Percentiles rank a stretch among this genome's conserved stretches.
These are phyloP conservation scores for Engystomops pustulosus DNA, from an alignment of 2,113 vertebrate genomes.

Conservation along the genomic window DNA sequence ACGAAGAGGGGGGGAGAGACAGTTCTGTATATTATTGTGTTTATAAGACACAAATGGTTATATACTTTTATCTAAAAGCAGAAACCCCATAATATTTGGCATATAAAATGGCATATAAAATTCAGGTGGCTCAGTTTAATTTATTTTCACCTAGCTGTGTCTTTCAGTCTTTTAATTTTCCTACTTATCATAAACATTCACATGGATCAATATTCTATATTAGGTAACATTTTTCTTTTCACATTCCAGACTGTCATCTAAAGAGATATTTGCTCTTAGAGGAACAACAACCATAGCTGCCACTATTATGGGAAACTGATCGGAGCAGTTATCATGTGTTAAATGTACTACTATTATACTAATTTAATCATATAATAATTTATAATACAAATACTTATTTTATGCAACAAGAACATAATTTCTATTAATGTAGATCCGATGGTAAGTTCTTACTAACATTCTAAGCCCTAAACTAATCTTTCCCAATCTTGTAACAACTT, in stretches of 20 bases:
- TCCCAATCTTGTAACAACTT: too few relatives aligned
- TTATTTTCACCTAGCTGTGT: conserved; percentile 5
- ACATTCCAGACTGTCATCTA: not conserved
- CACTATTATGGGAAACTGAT: not conserved
- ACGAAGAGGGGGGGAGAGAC: not conserved
- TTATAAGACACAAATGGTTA: not conserved
- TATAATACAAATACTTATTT: too few relatives aligned
- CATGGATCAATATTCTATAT: not conserved
- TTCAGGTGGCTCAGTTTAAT: not conserved
- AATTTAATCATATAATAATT: too few relatives aligned
- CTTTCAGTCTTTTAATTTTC: too few relatives aligned
- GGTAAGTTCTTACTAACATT: too few relatives aligned
- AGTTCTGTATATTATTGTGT: not conserved
- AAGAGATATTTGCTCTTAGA: not conserved
- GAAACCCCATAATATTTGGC: not conserved
- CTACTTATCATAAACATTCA: not conserved
- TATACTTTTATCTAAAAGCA: not conserved
- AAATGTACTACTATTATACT: not conserved
- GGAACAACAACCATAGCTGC: not conserved
- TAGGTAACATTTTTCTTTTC: not conserved
- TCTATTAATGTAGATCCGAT: too few relatives aligned
- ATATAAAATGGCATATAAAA: not conserved
- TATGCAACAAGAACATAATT: too few relatives aligned
- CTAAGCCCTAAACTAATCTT: too few relatives aligned
- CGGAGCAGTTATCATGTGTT: not conserved